These are phyloP conservation scores for Melanotaenia boesemani DNA, from an alignment of 2,797 vertebrate genomes.

Conservation along the genomic window DNA sequence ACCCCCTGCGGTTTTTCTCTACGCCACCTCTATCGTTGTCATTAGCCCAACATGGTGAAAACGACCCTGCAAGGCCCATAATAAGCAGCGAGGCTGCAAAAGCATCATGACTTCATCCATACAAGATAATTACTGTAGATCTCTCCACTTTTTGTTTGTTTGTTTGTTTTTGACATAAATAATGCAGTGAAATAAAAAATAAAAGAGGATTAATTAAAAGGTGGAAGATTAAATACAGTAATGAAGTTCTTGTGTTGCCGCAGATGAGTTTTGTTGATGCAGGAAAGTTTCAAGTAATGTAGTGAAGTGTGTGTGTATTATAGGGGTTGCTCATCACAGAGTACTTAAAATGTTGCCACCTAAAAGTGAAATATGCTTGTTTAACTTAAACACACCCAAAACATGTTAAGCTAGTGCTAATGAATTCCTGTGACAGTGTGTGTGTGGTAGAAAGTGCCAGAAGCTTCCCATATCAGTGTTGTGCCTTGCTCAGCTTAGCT, in stretches of 20 bases:
- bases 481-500: conserved; percentile 28
- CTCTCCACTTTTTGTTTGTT: conserved; percentile 11
- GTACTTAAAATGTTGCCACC: conserved; percentile 6
- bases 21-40: conserved; percentile 50
- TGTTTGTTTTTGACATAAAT: conserved; percentile 24
- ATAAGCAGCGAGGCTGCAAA: conserved; percentile 63
- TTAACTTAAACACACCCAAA: conserved; percentile 5
- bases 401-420: conserved; percentile 19
- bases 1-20: conserved; percentile 44
- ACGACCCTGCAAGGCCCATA: conserved; percentile 58
- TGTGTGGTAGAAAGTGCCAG: conserved; percentile 51
- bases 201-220: conserved; percentile 1
- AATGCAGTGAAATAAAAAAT: conserved; percentile 24
- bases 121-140: conserved; percentile 53
- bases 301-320: too few relatives aligned
- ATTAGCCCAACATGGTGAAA: conserved; percentile 53
- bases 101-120: conserved; percentile 17
- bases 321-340: neutral
- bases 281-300: neutral
- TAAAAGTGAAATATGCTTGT: conserved; percentile 19
- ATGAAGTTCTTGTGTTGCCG: conserved; percentile 15
- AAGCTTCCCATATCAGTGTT: conserved; percentile 43
- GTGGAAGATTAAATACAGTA: conserved; percentile 11
- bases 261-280: neutral
- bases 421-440: conserved; percentile 4